phyloP scores from a whole-genome alignment of 2,113 vertebrate species.

The Chrysochloris asiatica region DNA sequence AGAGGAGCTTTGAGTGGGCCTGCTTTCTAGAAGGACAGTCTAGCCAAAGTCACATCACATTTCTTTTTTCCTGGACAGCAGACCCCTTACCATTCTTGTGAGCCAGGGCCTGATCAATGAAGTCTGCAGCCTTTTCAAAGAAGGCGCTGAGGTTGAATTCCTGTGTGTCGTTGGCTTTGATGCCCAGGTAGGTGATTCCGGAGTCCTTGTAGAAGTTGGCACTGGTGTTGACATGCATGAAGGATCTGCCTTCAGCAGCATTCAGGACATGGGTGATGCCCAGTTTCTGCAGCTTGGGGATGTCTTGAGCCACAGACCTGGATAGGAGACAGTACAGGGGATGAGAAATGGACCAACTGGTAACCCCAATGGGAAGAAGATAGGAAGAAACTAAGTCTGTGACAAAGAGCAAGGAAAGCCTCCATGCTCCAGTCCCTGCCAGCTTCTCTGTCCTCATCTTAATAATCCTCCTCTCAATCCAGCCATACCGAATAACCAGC shows the following conservation, averaged over 20 bases:
- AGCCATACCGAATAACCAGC: conserved; percentile 5
- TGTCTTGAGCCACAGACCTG: conserved; percentile 96
- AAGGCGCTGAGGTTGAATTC: conserved; percentile 96
- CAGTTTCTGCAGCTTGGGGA: conserved; percentile 91
- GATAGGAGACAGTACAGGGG: conserved; percentile 26
- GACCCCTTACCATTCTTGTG: conserved; percentile 93
- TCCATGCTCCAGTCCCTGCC: not conserved
- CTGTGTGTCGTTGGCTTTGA: conserved; percentile 95
- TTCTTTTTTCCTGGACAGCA: not conserved
- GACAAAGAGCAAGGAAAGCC: not conserved
- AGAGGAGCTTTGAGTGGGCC: not conserved
- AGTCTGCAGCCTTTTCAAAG: conserved; percentile 96
- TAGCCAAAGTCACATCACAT: not conserved
- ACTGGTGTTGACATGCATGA: conserved; percentile 99
- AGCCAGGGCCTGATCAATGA: conserved; percentile 94
- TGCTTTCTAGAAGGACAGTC: not conserved
- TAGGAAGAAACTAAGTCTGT: not conserved
- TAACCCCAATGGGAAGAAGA: not conserved
- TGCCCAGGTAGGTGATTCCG: conserved; percentile 95
- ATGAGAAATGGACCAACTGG: not conserved
- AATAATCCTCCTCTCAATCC: not conserved
- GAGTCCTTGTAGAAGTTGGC: conserved; percentile 95
- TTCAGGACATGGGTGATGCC: conserved; percentile 98
- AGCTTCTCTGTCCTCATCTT: not conserved
- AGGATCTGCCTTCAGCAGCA: conserved; percentile 96